Base-by-base conservation (phyloP, 2,888 invertebrate species). In the Andrena minutula region DNA sequence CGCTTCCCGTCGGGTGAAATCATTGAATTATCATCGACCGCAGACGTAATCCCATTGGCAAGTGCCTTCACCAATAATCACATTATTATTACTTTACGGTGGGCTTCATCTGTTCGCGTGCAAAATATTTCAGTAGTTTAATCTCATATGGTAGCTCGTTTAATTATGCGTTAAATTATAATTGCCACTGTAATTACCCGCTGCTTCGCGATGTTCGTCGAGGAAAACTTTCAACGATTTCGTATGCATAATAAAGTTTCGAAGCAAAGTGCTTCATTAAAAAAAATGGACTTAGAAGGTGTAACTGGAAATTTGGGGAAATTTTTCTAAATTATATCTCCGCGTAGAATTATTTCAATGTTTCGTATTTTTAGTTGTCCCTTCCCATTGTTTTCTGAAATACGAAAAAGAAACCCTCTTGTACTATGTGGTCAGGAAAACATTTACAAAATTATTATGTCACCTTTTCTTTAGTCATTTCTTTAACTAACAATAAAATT, bases 101-200 rank as follows among this genome's bases (percentile, higher is more conserved):
- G 5, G 1, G 7, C 53, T 23, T 47, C 30, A 28, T 63, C 63
- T 56, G 23, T 28, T 75, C 61, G 5, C 23, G 32, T 3, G 56
- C 16, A 30, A 71, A 71, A 75, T 75, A 71, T 75, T 75, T 75
- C 56, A 64, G 41, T 41, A 71, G 41, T 47, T 71, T 75, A 71
- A 71, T 47, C 47, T 30, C 23, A 5, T 47, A 41, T 16, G 63
- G 63, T 47, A 61, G 61, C 63, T 70, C 30, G 70, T 63, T 75
- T 35, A 63, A 75, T 63, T 75, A 70, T 63, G 68, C 32, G 41
- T 41, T 41, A 41, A 41, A 32, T 7, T 2, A 4, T 60, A 68
- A 32, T 75, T 68, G 23, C 49, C 32, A 26, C 23, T 35, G 41
- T 35, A 63, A 75, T 75, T 35, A 32, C 68, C n/a, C 23, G 61